These are phyloP conservation scores for Myodes glareolus DNA, from an alignment of 2,113 vertebrate genomes.

Conservation along the genomic window DNA sequence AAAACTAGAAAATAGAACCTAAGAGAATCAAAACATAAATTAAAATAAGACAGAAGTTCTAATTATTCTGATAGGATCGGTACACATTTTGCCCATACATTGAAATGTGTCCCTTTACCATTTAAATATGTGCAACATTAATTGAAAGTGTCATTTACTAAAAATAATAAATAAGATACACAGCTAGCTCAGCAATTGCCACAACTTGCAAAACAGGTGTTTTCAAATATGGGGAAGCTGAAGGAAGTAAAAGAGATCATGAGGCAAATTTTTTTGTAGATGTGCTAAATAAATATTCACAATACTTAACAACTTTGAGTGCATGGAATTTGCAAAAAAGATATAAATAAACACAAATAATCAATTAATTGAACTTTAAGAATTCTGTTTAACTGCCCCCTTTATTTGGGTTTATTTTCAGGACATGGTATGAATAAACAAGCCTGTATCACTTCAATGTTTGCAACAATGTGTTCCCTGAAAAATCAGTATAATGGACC, in stretches of 20 bases:
- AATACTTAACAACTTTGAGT: constrained; percentile 69
- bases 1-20: background rate
- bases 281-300: background rate
- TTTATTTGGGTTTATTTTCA: constrained; percentile 75
- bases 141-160: background rate
- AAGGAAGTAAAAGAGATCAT: background rate
- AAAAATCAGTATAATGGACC: constrained; percentile 79
- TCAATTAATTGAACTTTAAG: constrained; percentile 73
- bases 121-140: background rate
- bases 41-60: background rate
- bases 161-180: background rate
- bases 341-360: constrained; percentile 63
- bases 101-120: background rate
- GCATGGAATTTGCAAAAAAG: constrained; percentile 68
- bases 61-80: background rate
- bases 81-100: background rate
- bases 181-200: constrained; percentile 71
- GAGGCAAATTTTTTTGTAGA: constrained; percentile 63
- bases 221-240: constrained; percentile 14
- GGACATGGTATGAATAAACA: background rate
- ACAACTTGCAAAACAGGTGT: constrained; percentile 66
- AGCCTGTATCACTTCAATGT: constrained; percentile 69
- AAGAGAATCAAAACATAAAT: background rate
- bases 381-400: constrained; percentile 71
- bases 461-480: constrained; percentile 70